Conservation (phyloP, 2,888 invertebrate species). For the Blastobasis adustella region DNA sequence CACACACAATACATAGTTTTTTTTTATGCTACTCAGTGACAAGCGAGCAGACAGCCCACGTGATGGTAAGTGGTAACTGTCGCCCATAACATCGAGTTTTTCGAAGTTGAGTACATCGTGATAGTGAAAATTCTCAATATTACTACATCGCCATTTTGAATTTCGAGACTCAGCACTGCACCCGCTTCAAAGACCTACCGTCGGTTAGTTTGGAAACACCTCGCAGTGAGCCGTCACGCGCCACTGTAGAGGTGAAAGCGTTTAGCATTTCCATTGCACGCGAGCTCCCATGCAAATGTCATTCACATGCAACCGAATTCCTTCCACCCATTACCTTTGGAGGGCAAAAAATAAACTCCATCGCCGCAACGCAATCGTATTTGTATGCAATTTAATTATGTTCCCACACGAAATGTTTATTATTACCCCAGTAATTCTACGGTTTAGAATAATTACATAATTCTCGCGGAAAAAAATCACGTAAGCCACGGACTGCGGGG, state of each 20-base stretch:
- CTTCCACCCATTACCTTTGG: constrained; percentile 34
- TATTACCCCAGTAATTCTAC: constrained; percentile 3
- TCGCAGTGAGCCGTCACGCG: background rate
- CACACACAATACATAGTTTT: too few relatives aligned
- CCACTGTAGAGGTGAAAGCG: background rate
- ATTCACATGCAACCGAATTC: constrained; percentile 22
- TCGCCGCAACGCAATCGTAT: constrained; percentile 5
- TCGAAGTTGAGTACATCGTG: too few relatives aligned
- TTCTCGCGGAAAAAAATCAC: background rate
- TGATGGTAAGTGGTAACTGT: too few relatives aligned
- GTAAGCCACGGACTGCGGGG: too few relatives aligned
- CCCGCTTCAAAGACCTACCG: too few relatives aligned
- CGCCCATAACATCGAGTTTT: too few relatives aligned
- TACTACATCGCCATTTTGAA: too few relatives aligned
- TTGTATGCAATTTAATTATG: constrained; percentile 17
- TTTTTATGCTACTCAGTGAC: too few relatives aligned
- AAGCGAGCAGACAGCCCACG: too few relatives aligned
- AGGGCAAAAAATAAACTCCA: constrained; percentile 21
- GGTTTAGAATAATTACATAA: constrained; percentile 5
- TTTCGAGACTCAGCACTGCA: too few relatives aligned
- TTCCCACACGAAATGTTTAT: constrained; percentile 14
- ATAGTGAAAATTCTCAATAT: too few relatives aligned
- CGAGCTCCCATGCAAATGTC: constrained; percentile 27
- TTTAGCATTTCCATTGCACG: constrained; percentile 13
- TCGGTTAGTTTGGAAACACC: too few relatives aligned